Base-by-base conservation (phyloP, 2,888 invertebrate species). In the Drosophila paucipuncta region DNA sequence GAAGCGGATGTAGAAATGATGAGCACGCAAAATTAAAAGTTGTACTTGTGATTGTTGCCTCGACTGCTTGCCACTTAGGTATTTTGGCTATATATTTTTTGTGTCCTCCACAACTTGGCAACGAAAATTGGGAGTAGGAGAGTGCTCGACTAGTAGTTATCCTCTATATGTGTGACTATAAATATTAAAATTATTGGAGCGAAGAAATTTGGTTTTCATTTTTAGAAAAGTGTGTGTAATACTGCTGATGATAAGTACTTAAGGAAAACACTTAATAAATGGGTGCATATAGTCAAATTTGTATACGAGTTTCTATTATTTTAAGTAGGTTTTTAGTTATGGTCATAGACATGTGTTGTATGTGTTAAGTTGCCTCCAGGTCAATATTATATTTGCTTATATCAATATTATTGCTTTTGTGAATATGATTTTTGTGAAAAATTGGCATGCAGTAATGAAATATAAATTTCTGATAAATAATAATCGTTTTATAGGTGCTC, bases 191-290 rank as follows among this genome's bases (percentile, higher is more conserved):
- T 10, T n/a, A 41, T n/a, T 0, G n/a, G 2, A n/a, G 10, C n/a
- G n/a, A 10, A 0, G 10, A 41, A 41, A 10, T n/a, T 4, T 1
- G 10, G n/a, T 10, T 0, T 39, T n/a, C 2, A 1, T n/a, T n/a
- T 43, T 43, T 11, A 43, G 41, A 10, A 39, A n/a, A 1, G 11
- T 11, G 41, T n/a, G 11, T n/a, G 2, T 6, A 43, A 22, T 22
- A 22, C 22, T 47, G 13, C 22, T 47, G 43, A 13, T 22, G 7
- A 4, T 13, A 22, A 13, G 22, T 47, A 47, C 7, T 47, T 22
- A 11, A 3, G 1, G 43, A 13, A 6, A 43, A 3, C 0, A 41
- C n/a, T 41, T 22, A 22, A 22, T 10, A 39, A 2, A 39, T 3
- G 9, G 39, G 0, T 13, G 3, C 1, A 43, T 11, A 1, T 43